Conservation (phyloP, 2,113 vertebrate genomes). For the Antigone vipio region DNA sequence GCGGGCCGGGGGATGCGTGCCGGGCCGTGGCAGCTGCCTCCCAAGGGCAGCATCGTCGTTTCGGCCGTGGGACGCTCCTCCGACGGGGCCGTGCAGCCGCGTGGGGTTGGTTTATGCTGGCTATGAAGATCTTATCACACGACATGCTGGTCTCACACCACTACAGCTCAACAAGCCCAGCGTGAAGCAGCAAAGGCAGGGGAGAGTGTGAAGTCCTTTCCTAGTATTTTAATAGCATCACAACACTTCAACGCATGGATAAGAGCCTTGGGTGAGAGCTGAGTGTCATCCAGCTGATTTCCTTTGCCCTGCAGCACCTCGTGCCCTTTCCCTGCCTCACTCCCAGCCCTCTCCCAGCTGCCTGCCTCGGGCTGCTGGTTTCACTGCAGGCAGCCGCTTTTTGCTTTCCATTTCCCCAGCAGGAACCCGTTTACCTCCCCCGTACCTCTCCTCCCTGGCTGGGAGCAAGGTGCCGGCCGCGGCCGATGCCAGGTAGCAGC, state of each 20-base stretch:
- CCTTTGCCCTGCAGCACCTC: not conserved
- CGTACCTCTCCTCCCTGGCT: not conserved
- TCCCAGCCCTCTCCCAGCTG: not conserved
- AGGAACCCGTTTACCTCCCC: not conserved
- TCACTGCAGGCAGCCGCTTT: not conserved
- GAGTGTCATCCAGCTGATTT: not conserved
- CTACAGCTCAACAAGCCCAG: not conserved
- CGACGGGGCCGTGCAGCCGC: rapidly evolving
- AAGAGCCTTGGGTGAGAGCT: not conserved
- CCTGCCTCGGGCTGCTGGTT: not conserved
- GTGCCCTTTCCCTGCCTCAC: not conserved
- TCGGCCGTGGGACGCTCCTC: rapidly evolving
- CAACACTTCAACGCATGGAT: not conserved
- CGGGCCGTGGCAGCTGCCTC: rapidly evolving
- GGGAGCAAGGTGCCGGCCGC: rapidly evolving
- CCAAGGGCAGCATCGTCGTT: not conserved
- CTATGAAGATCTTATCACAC: rapidly evolving
- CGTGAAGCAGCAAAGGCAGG: not conserved
- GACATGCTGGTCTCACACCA: not conserved
- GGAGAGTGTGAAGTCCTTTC: not conserved
- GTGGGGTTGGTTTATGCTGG: rapidly evolving
- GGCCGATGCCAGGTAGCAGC: rapidly evolving
- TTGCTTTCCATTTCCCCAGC: not conserved
- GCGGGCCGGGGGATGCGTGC: not conserved
- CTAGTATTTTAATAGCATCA: not conserved